Evolutionary conservation across 2,888 invertebrate genomes (phyloP).

Genomic region (Tromatobia lineatoria): DNA sequence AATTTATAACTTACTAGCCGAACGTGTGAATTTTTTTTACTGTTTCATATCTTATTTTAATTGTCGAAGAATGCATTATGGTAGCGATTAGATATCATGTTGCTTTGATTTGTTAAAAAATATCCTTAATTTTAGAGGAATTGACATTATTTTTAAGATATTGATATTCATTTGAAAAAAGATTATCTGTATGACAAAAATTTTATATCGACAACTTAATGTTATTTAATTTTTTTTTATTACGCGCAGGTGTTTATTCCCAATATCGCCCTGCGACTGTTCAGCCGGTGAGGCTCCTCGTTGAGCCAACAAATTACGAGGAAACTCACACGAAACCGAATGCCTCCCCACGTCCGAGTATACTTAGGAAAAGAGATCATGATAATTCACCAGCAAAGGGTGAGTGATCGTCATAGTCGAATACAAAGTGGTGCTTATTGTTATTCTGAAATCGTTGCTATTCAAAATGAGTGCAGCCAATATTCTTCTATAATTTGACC

Average conservation of each 20-base stretch:
- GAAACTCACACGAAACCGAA: constrained; percentile 85
- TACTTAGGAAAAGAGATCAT: constrained; percentile 94
- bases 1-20: too few relatives aligned
- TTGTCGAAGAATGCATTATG: too few relatives aligned
- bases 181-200: neutral
- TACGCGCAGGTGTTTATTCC: constrained; percentile 78
- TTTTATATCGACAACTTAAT: neutral
- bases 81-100: too few relatives aligned
- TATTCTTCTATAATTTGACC: too few relatives aligned
- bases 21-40: too few relatives aligned
- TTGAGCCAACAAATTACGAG: constrained; percentile 81
- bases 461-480: neutral
- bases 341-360: constrained; percentile 92
- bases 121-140: too few relatives aligned
- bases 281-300: constrained; percentile 83
- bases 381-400: constrained; percentile 87
- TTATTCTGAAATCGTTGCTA: too few relatives aligned
- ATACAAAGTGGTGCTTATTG: neutral
- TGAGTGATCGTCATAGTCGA: constrained; percentile 55
- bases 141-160: too few relatives aligned
- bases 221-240: neutral
- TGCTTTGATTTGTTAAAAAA: too few relatives aligned
- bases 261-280: constrained; percentile 82
- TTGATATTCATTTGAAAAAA: too few relatives aligned
- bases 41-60: too few relatives aligned